These are phyloP conservation scores for Junonia oenone DNA, from an alignment of 2,888 invertebrate genomes.

Conservation along the genomic window DNA sequence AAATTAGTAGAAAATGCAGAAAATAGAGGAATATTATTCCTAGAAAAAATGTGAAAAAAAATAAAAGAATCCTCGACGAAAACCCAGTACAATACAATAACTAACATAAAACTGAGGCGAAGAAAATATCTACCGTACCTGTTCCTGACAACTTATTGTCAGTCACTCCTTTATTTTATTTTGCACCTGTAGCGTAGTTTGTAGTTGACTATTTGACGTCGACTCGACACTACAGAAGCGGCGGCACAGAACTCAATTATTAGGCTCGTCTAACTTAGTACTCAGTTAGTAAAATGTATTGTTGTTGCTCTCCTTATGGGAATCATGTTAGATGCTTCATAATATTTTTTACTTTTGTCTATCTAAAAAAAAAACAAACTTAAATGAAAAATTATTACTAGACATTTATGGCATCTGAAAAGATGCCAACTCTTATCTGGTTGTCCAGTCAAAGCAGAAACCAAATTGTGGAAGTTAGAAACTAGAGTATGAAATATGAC, in stretches of 20 bases:
- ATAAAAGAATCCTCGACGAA: too few species aligned
- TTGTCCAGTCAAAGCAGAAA: background rate
- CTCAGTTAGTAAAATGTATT: background rate
- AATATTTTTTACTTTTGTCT: too few species aligned
- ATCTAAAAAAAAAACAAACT: too few species aligned
- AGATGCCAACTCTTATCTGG: too few species aligned
- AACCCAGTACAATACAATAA: too few species aligned
- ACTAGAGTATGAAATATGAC: background rate
- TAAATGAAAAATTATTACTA: too few species aligned
- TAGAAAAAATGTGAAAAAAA: too few species aligned
- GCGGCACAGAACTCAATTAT: constrained; percentile 24
- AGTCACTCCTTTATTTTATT: background rate
- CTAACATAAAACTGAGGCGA: too few species aligned
- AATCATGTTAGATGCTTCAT: background rate
- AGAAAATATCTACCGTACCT: background rate
- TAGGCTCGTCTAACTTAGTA: constrained; percentile 8
- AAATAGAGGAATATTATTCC: too few species aligned
- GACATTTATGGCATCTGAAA: too few species aligned
- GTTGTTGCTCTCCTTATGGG: background rate
- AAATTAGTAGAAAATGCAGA: too few species aligned
- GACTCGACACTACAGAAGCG: constrained; percentile 19
- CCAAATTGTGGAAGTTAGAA: background rate
- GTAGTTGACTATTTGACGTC: constrained; percentile 22
- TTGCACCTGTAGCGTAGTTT: background rate
- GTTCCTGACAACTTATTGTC: background rate